Percentiles rank a stretch among this genome's conserved stretches.
phyloP scores from a whole-genome alignment of 2,113 vertebrate genomes.

The Zapornia atra region DNA sequence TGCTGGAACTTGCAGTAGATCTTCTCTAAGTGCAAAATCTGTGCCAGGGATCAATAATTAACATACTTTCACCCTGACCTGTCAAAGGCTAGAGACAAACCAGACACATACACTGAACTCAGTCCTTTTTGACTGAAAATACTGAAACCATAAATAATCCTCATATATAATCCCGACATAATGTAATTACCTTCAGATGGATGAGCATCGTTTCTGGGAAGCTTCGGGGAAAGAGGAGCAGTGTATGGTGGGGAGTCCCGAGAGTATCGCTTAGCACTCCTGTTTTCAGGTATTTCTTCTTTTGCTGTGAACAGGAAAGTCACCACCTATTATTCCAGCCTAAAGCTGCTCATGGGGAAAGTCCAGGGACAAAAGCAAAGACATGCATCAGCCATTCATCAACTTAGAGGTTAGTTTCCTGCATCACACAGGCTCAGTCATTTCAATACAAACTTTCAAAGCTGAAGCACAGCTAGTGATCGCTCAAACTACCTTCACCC shows the following conservation, averaged over 20 bases:
- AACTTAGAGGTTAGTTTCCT: background rate
- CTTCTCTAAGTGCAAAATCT: slow-evolving; percentile 21
- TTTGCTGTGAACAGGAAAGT: slow-evolving; percentile 75
- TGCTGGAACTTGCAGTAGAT: slow-evolving; percentile 23
- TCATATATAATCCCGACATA: background rate
- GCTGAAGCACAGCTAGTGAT: background rate
- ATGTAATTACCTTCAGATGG: slow-evolving; percentile 86
- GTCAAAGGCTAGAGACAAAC: slow-evolving; percentile 29
- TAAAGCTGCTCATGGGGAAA: background rate
- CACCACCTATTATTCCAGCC: background rate
- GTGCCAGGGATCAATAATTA: slow-evolving; percentile 34
- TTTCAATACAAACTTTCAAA: background rate
- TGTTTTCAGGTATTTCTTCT: slow-evolving; percentile 84
- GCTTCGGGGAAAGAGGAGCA: slow-evolving; percentile 87
- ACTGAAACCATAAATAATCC: slow-evolving; percentile 36
- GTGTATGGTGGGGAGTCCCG: slow-evolving; percentile 83
- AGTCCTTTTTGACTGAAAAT: slow-evolving; percentile 5
- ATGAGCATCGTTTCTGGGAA: slow-evolving; percentile 81
- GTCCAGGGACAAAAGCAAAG: background rate
- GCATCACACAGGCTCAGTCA: background rate
- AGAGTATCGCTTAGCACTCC: slow-evolving; percentile 82
- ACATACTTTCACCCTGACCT: slow-evolving; percentile 13
- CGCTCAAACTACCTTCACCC: background rate
- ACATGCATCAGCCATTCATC: background rate
- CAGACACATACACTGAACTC: background rate